Percentiles rank a stretch among this genome's conserved stretches.
Conservation (phyloP, 2,888 invertebrate species). For the Oscheius sp. region DNA sequence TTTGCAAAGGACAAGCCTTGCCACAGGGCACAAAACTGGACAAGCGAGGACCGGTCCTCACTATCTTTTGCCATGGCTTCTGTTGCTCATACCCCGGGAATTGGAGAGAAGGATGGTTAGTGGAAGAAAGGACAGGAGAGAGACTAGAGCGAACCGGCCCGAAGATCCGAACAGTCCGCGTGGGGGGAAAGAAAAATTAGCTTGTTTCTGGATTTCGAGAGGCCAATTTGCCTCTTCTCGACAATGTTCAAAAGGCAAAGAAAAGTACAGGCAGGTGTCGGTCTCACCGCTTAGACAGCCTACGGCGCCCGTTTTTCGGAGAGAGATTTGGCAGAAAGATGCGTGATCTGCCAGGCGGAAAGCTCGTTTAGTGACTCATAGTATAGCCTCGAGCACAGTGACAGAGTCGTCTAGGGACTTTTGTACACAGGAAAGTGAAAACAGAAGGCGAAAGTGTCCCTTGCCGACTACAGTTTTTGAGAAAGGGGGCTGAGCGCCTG, state of each 20-base stretch:
- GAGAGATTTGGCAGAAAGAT: conserved; percentile 17
- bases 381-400: neutral
- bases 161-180: conserved; percentile 9
- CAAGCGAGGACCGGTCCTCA: conserved; percentile 16
- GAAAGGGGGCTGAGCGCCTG: too few relatives aligned
- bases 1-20: conserved; percentile 35
- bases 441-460: too few relatives aligned
- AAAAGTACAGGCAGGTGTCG: neutral
- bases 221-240: conserved; percentile 6
- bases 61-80: conserved; percentile 12
- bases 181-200: conserved; percentile 14
- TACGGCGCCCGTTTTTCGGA: conserved; percentile 24
- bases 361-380: neutral
- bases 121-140: neutral
- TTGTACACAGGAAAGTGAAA: too few relatives aligned
- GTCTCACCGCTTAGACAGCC: neutral
- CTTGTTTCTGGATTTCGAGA: conserved; percentile 28
- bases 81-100: neutral
- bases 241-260: neutral
- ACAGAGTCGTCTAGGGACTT: too few relatives aligned
- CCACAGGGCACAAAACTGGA: conserved; percentile 20
- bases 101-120: neutral
- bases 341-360: conserved; percentile 27
- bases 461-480: too few relatives aligned
- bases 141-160: conserved; percentile 3